Base-by-base conservation (phyloP, 2,797 vertebrate species). In the Epinephelus awoara region DNA sequence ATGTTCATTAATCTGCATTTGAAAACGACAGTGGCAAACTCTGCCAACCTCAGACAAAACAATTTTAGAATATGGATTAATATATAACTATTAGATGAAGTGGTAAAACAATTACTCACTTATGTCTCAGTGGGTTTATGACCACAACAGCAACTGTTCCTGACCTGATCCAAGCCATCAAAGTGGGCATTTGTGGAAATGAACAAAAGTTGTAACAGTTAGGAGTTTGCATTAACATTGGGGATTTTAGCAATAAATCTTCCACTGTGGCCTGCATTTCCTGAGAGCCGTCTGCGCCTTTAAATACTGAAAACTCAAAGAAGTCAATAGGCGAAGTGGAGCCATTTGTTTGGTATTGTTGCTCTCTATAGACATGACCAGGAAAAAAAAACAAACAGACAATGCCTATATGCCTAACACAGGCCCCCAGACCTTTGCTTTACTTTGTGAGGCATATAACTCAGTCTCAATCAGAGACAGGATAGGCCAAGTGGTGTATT, bases 331-430 rank as follows among this genome's bases (percentile, higher is more conserved):
- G 77, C 52, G 72, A 42, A 25, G 55, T 56, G 51, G 52, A 88
- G 80, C 78, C 79, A 84, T 83, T 91, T 86, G 79, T 83, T 86
- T 82, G 78, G 54, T 71, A 87, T 80, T 84, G 82, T 88, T 80
- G 63, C 40, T 44, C 27, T 75, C 44, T 67, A 56, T 80, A 80
- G 84, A 65, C 68, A 76, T 59, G 57, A 68, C 64, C 42, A 29
- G 67, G 51, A 49, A 65, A 66, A 71, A 52, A 5, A 69, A 29
- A 29, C 27, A 29, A 29, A 47, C 50, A 81, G 44, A 93, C 80
- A 89, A 90, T 85, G 85, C 61, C 69, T 72, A 50, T 57, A 57
- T 49, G 63, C 79, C 58, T 40, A 76, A 78, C 68, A 77, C 44
- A 63, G 56, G 18, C 58, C 61, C 66, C 61, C 21, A 79, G 75